Evolutionary conservation across 2,113 vertebrate species (phyloP), one percentile per base, ranked within the genome.

Genomic region (Bagarius yarrelli): DNA sequence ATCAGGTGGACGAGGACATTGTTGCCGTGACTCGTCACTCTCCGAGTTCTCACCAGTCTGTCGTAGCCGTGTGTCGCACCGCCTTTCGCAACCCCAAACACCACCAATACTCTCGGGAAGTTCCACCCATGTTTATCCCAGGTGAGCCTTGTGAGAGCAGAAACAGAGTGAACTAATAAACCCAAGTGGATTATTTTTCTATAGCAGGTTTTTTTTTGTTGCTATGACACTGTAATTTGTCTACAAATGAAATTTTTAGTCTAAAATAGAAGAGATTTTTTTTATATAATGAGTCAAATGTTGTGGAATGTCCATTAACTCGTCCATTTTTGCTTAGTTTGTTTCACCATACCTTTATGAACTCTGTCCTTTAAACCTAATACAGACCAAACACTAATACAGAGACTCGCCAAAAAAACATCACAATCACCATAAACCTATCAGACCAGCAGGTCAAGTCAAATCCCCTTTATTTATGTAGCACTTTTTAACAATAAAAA

Each of bases 101-200:
- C 23, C 94, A 92, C 23, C 90, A 92, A 89, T 99, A 98, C 64
- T 91, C 90, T 87, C 83, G 89, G 80, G 95, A 95, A 75, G 94
- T 96, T n/a, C 95, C 97, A 8, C 95, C 97, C 74, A 98, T 99
- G 97, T 98, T 95, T 89, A 99, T 99, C 82, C 98, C 98, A 87
- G 98, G 98, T 98, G 95, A 61, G 78, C 72, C 23, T 27, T 11
- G 11, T 32, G 55, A 47, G 23, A 25, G 73, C 6, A 1, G 14
- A 52, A 30, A n/a, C 21, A n/a, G n/a, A 25, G 36, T 25, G 36
- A 13, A 27, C 11, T 71, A 36, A 19, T n/a, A 27, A 30, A n/a
- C 44, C 8, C 8, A 19, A 19, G 44, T 30, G 8, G 13, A 25
- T 8, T 52, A 19, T 52, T 52, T 71, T 52, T 8, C 15, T 52